Base-by-base conservation (phyloP, 2,797 vertebrate species). In the Mallotus villosus region DNA sequence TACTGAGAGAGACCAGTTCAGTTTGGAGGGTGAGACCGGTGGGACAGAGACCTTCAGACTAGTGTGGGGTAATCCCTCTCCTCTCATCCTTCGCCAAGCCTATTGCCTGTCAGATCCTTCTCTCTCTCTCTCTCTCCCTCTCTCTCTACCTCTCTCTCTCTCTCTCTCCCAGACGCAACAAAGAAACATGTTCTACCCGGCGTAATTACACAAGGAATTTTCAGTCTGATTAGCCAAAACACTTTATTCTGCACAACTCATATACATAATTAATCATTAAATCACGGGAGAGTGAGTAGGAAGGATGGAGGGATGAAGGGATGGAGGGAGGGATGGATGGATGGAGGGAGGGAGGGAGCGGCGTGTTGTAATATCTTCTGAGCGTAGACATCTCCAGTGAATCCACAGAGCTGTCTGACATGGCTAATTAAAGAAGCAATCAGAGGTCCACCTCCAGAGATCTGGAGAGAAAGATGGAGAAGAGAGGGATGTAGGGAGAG, bases 251-350 rank as follows among this genome's bases (percentile, higher is more conserved):
- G 92, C 92, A 94, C 94, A 95, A 94, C 94, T 95, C 95, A 95
- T 95, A 96, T 96, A 93, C 95, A 94, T 97, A 97, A 97, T 97
- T 96, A 98, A 97, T 97, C 95, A 96, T 95, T 95, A 95, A 95
- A 96, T 97, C 95, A 95, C 95, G 82, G 76, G 87, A 87, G 85
- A 86, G 86, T 89, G 89, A 90, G 82, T 95, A 85, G 88, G 87
- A 85, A 77, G 82, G 84, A 83, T 79, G 75, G 82, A 69, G 25
- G 34, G 53, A 65, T 41, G 29, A 58, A 66, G 62, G 67, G 69
- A 53, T 24, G 21, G 27, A 25, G 22, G 41, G 22, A 22, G 14
- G 46, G 34, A 34, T 22, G 17, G 24, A 64, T 3, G 14, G 59
- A n/a, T 11, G 29, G 29, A 27, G 41, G 60, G 27, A 63, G 67